Evolutionary conservation across 2,113 vertebrate species (phyloP).

Genomic region (Todiramphus chloris): DNA sequence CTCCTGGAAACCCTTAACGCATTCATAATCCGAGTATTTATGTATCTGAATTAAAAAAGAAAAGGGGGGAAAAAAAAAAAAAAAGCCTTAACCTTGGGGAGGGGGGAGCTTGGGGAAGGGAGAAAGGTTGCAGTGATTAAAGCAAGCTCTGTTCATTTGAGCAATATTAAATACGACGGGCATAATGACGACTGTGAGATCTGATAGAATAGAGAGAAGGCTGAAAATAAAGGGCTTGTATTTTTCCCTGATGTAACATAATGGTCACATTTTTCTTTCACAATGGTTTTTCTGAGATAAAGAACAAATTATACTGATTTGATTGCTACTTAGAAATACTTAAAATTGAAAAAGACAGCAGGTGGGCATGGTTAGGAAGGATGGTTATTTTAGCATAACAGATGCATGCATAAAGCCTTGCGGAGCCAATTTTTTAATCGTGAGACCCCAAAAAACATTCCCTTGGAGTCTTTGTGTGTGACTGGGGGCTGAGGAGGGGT

Average conservation of each 20-base stretch:
- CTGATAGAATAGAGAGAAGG: constrained; percentile 78
- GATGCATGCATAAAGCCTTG: constrained; percentile 81
- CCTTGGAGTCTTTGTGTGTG: background rate
- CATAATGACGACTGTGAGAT: constrained; percentile 79
- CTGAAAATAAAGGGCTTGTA: constrained; percentile 81
- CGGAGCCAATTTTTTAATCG: constrained; percentile 73
- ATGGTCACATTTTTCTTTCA: constrained; percentile 87
- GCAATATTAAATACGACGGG: constrained; percentile 78
- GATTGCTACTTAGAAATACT: constrained; percentile 88
- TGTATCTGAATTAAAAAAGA: constrained; percentile 67
- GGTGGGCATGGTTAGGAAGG: constrained; percentile 82
- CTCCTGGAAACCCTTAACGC: constrained; percentile 77
- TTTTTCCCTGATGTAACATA: constrained; percentile 86
- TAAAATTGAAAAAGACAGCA: constrained; percentile 87
- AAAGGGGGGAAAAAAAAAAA: background rate
- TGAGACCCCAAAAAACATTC: background rate
- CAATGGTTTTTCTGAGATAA: constrained; percentile 86
- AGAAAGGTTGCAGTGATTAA: constrained; percentile 79
- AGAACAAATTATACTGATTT: constrained; percentile 88
- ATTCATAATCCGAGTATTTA: constrained; percentile 68
- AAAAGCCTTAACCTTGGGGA: constrained; percentile 59
- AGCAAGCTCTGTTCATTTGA: constrained; percentile 75
- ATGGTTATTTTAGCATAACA: constrained; percentile 85
- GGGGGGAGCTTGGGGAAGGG: constrained; percentile 65
- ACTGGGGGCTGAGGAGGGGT: background rate